Base-by-base conservation (phyloP, 1,140 invertebrate species). In the Portunus trituberculatus region DNA sequence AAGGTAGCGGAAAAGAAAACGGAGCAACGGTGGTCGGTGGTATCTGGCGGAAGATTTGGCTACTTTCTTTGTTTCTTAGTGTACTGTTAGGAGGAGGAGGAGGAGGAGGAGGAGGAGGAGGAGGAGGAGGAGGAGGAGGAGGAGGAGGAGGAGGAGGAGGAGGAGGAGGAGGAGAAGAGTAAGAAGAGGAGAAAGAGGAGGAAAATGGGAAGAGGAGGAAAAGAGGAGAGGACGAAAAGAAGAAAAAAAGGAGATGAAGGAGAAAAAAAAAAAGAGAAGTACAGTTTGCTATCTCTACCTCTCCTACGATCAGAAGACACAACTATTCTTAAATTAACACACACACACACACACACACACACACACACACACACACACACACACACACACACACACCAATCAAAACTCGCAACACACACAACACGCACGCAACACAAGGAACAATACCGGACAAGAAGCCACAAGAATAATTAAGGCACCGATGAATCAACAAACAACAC, bases 331-430 rank as follows among this genome's bases (percentile, higher is more conserved):
- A 8, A 25, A n/a, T n/a, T n/a, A 12, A n/a, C 67, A 76, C 67
- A 76, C 67, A 76, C 67, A 76, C 67, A n/a, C 67, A 76, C 59
- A 76, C 59, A 76, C 59, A 76, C 20, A 76, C 59, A 76, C 59
- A 76, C 59, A 76, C 59, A 8, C 59, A 76, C 59, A 8, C 59
- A 76, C 59, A 76, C 59, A 52, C 48, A 52, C 48, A 52, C 48
- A 52, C 48, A 59, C 52, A 59, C 52, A 59, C 52, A 59, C 52
- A 59, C 52, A 59, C 8, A 59, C 52, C 52, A 59, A 59, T 59
- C 16, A 59, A 20, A 20, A 59, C 52, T 20, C 52, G 16, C 52
- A 59, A 59, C 52, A 4, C 3, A 59, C 52, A 10, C 52, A 59
- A 59, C 10, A 20, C 52, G 12, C 52, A 59, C 10, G 8, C 39